These are phyloP conservation scores for Ochotona princeps DNA, from an alignment of 2,113 vertebrate species.

Conservation along the genomic window DNA sequence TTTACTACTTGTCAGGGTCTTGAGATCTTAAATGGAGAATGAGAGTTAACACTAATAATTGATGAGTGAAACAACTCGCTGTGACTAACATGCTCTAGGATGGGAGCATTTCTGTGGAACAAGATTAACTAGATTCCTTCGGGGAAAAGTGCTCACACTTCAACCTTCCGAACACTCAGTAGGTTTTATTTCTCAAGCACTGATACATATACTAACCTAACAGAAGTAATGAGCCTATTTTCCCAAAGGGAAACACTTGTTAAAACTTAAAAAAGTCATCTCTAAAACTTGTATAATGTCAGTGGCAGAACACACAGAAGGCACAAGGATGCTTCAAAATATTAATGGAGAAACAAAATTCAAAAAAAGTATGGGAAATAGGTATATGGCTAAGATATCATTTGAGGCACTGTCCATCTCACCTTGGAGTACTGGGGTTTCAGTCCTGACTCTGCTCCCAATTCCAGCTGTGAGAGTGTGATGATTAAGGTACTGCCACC, in stretches of 20 bases:
- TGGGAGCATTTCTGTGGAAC: neutral
- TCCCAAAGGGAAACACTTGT: neutral
- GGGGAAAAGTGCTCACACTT: neutral
- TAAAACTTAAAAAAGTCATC: neutral
- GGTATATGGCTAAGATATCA: too few species aligned
- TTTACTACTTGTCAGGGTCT: neutral
- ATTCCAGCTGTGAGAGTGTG: too few species aligned
- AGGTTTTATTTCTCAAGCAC: constrained; percentile 16
- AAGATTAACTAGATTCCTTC: constrained; percentile 5
- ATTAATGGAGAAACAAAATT: too few species aligned
- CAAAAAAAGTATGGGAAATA: too few species aligned
- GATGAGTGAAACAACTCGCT: neutral
- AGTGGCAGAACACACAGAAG: neutral
- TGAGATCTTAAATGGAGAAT: neutral
- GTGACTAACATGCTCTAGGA: neutral
- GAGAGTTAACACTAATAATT: neutral
- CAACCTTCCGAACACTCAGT: neutral
- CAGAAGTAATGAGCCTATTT: constrained; percentile 9
- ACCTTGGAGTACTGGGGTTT: too few species aligned
- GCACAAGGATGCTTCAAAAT: too few species aligned
- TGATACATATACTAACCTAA: neutral
- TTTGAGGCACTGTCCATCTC: too few species aligned
- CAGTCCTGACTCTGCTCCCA: too few species aligned
- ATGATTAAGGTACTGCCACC: too few species aligned
- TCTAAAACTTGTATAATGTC: neutral